Base-by-base conservation (phyloP, 2,113 vertebrate species). In the Acrocephalus kingi region DNA sequence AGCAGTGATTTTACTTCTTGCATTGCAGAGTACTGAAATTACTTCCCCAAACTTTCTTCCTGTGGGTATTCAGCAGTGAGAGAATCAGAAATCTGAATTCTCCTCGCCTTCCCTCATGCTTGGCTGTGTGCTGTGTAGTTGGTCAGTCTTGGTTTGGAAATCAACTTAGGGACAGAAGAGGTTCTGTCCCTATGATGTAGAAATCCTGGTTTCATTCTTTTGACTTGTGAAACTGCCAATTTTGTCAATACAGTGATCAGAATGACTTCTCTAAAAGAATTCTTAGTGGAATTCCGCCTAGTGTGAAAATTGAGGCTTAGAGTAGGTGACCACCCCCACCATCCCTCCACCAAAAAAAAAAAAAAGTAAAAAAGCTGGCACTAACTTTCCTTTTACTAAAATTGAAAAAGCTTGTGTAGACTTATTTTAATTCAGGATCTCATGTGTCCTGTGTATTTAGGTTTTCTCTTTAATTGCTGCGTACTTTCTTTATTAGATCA, bases 401-500 rank as follows among this genome's bases (percentile, higher is more conserved):
- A 69, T 21, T 21, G 67, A 73, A 72, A 89, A 58, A 55, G 22
- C 28, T 85, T 85, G 30, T 11, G 10, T 58, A 33, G 75, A 15
- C 45, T 59, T 66, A 43, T 0, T 82, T 90, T 51, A 63, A 37
- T 77, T 95, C 73, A 59, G 85, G 68, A 88, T 89, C 74, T 76
- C 61, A 52, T 59, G 49, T 77, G 62, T 91, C 77, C 49, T 77
- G 31, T 77, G 52, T 92, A 71, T 69, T 81, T 84, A 61, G 72
- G 6, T 45, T 85, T 92, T 96, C 89, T 76, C 74, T 87, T 97
- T 97, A 97, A 95, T 96, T 86, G 51, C 94, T 93, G 81, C 63
- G 1, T 98, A 96, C 96, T 97, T 89, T 98, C 93, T 96, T 98
- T 95, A 97, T 99, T 98, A 99, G 99, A 98, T 98, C 97, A 98